Conservation (phyloP, 2,113 vertebrate species). For the Dryoscopus gambensis region DNA sequence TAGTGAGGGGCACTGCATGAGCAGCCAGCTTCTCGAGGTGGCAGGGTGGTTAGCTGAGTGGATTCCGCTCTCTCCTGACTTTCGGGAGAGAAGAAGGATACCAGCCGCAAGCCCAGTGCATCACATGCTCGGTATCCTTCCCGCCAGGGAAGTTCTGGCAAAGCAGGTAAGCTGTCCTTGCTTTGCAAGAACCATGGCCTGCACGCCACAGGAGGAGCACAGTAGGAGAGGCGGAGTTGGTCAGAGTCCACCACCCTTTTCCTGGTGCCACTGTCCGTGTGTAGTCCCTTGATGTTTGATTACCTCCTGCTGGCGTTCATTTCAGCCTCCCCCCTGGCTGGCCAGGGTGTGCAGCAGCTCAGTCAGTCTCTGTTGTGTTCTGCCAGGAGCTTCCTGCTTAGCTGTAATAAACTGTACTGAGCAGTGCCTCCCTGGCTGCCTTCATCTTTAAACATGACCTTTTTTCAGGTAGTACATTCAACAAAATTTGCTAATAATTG, state of each 20-base stretch:
- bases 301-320: not conserved
- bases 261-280: not conserved
- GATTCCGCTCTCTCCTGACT: not conserved
- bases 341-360: not conserved
- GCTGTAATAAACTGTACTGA: not conserved
- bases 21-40: not conserved
- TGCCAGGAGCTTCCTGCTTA: not conserved
- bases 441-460: not conserved
- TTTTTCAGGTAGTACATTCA: not conserved
- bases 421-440: not conserved
- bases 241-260: not conserved
- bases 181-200: not conserved
- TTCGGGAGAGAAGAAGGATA: not conserved
- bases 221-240: not conserved
- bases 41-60: not conserved
- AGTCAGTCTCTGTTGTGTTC: not conserved
- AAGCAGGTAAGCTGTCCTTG: not conserved
- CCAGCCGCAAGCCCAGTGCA: not conserved
- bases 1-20: not conserved
- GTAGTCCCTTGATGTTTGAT: not conserved
- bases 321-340: not conserved
- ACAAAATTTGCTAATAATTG: not conserved
- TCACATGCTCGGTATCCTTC: not conserved
- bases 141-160: not conserved
- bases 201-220: fast-evolving